phyloP scores from a whole-genome alignment of 1,140 invertebrate genomes.

The Leptopilina boulardi region DNA sequence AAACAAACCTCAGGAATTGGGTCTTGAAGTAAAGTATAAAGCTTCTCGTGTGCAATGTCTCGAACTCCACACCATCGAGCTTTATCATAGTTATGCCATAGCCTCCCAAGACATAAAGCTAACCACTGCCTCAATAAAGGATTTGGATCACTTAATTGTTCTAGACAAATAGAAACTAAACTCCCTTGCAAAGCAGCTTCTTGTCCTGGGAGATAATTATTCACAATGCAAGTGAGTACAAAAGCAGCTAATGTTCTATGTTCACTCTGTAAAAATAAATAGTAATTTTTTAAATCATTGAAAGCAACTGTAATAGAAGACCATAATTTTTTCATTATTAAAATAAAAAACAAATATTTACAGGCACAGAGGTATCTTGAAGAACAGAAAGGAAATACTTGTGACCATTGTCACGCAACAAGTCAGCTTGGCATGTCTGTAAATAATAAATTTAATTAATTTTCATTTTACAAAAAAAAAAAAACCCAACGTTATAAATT shows the following conservation, averaged over 20 bases:
- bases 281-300: conserved; percentile 27
- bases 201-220: conserved; percentile 90
- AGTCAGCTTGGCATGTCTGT: conserved; percentile 94
- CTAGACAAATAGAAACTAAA: conserved; percentile 92
- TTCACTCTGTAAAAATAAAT: conserved; percentile 80
- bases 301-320: not conserved
- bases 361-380: conserved; percentile 88
- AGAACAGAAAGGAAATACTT: conserved; percentile 96
- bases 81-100: conserved; percentile 95
- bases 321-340: no score
- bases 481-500: no score
- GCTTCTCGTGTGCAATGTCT: conserved; percentile 97
- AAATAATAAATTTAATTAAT: conserved; percentile 34
- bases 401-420: conserved; percentile 96
- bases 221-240: conserved; percentile 94
- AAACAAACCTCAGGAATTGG: conserved; percentile 86
- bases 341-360: conserved; percentile 71
- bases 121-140: conserved; percentile 92
- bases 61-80: conserved; percentile 97
- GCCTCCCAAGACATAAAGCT: conserved; percentile 92
- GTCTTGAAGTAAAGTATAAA: conserved; percentile 88
- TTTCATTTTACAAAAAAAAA: not conserved
- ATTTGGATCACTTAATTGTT: conserved; percentile 83
- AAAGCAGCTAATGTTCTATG: conserved; percentile 94
- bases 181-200: conserved; percentile 91